Base-by-base conservation (phyloP, 2,797 vertebrate species). In the Xenopus petersii region DNA sequence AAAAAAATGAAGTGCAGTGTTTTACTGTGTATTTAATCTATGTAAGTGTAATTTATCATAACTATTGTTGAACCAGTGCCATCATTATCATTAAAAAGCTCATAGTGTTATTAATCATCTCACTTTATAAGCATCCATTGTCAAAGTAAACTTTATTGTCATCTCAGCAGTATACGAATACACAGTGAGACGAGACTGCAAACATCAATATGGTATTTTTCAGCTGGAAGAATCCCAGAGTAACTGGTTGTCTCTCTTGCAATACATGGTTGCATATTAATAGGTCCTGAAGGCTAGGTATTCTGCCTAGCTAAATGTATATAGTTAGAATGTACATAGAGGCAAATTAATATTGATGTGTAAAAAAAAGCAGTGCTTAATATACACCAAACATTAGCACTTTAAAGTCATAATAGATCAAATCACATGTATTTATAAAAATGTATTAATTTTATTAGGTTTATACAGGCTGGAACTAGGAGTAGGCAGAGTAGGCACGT, bases 1-100 rank as follows among this genome's bases (percentile, higher is more conserved):
- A 64, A 64, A 21, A 21, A 21, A 16, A 2, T 64, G 36, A 64
- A 33, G 6, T 17, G n/a, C 15, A 8, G 4, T 13, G 15, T 42
- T n/a, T 36, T 7, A n/a, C 10, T 13, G 15, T 42, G 62, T 64
- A 13, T 64, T n/a, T 46, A 64, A 33, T 64, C 36, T 46, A 6
- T 64, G 8, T 47, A 36, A 64, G 36, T 36, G 12, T 64, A 64
- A 64, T 64, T 64, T 47, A 64, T 63, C 15, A 30, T 63, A 63
- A 36, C 61, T 42, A 30, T 63, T 12, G 61, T 64, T 64, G 62
- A 64, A 46, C 62, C 6, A 11, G 61, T 63, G 62, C 62, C 36
- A 46, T 64, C 47, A 47, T 17, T 47, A 64, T 64, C 33, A 64
- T 64, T 64, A 63, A 63, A 33, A 33, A 63, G 13, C 61, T 33